Percentiles rank a stretch among this genome's conserved stretches.
phyloP scores from a whole-genome alignment of 2,113 vertebrate genomes.

The Alligator mississippiensis region DNA sequence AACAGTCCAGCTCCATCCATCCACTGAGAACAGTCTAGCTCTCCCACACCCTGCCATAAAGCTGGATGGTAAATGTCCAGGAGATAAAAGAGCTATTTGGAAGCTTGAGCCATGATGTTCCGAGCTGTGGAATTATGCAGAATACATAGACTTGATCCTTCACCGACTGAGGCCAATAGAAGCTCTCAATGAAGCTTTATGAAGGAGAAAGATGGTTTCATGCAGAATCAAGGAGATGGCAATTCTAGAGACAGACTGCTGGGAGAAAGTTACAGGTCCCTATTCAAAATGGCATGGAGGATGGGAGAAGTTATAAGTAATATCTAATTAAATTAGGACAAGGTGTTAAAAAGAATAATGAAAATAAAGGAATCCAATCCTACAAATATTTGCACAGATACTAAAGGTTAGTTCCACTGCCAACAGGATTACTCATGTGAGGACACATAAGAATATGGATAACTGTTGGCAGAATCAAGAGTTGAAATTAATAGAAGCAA shows the following conservation, averaged over 20 bases:
- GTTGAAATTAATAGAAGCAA: conserved; percentile 24
- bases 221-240: neutral
- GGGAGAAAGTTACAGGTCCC: neutral
- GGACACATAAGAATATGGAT: neutral
- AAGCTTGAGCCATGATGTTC: neutral
- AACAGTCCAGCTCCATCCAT: neutral
- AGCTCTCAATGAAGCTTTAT: neutral
- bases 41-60: neutral
- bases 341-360: neutral
- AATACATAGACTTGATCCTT: neutral
- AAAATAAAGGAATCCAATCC: neutral
- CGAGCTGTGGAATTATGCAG: neutral
- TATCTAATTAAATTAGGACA: neutral
- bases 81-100: neutral
- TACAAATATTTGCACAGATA: neutral
- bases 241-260: neutral
- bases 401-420: neutral
- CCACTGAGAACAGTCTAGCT: neutral
- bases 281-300: neutral
- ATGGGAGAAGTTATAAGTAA: neutral
- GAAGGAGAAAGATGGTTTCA: neutral
- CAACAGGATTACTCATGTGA: neutral
- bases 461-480: neutral
- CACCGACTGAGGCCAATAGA: neutral
- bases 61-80: neutral